Evolutionary conservation across 1,140 invertebrate genomes (phyloP).

Genomic region (Idris sp.): DNA sequence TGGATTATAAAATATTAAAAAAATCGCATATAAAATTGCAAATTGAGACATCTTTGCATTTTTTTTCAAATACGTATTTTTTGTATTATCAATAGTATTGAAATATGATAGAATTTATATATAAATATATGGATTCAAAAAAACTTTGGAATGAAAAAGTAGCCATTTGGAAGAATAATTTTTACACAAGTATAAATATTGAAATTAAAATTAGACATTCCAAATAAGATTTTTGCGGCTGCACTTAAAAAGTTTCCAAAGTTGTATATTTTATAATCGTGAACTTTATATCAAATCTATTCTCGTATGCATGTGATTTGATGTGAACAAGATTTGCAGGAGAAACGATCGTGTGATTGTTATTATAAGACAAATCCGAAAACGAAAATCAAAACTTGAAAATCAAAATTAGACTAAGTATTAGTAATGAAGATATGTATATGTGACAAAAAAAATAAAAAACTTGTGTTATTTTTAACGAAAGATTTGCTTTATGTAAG

Average conservation of each 20-base stretch:
- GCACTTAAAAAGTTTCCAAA: conserved; percentile 20
- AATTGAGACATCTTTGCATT: conserved; percentile 8
- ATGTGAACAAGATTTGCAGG: conserved; percentile 42
- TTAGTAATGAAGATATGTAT: conserved; percentile 65
- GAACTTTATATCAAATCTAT: conserved; percentile 33
- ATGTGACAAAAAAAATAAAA: conserved; percentile 69
- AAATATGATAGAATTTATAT: background rate
- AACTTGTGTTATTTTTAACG: conserved; percentile 67
- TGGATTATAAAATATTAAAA: conserved; percentile 1
- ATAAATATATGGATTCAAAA: background rate
- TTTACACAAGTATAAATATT: too few relatives aligned
- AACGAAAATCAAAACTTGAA: conserved; percentile 74
- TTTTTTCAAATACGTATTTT: conserved; percentile 15
- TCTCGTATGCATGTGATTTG: conserved; percentile 27
- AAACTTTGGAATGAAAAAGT: conserved; percentile 12
- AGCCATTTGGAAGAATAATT: conserved; percentile 3
- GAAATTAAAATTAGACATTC: conserved; percentile 8
- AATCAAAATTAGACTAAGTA: conserved; percentile 78
- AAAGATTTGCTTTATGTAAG: conserved; percentile 33
- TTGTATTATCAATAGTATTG: conserved; percentile 2
- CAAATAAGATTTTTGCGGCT: conserved; percentile 5
- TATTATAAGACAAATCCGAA: conserved; percentile 50
- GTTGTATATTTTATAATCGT: conserved; percentile 47
- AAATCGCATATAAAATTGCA: conserved; percentile 5
- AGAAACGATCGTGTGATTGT: conserved; percentile 45